These are phyloP conservation scores for Bradypus variegatus DNA, from an alignment of 2,797 vertebrate species.

Conservation along the genomic window DNA sequence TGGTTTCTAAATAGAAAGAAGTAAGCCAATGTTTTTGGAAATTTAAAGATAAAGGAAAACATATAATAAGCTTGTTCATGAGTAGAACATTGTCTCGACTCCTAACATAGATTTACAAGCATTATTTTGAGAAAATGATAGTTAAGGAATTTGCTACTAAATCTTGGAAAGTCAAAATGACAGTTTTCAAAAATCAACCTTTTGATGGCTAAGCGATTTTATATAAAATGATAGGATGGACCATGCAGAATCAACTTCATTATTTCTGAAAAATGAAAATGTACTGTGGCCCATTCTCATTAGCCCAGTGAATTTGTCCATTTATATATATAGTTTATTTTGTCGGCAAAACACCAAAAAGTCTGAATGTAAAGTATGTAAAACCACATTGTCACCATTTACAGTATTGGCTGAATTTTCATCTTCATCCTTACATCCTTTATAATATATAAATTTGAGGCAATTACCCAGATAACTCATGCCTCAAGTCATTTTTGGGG, in stretches of 20 bases:
- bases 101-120: conserved; percentile 18
- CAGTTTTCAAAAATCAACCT: conserved; percentile 51
- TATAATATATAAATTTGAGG: conserved; percentile 4
- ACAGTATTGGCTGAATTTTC: conserved; percentile 1
- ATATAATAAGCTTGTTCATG: background rate
- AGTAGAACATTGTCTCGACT: conserved; percentile 12
- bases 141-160: background rate
- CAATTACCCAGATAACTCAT: background rate
- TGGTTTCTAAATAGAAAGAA: conserved; percentile 12
- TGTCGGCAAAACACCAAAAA: conserved; percentile 2
- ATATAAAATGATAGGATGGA: background rate
- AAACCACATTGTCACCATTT: background rate
- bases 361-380: background rate
- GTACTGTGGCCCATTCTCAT: background rate
- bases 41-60: background rate
- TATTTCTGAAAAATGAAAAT: conserved; percentile 35
- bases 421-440: background rate
- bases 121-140: conserved; percentile 44
- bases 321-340: background rate
- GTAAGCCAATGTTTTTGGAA: conserved; percentile 9
- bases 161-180: conserved; percentile 38
- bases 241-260: background rate
- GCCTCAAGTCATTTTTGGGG: background rate
- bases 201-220: conserved; percentile 46
- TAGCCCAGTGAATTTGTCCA: background rate